Evolutionary conservation across 2,113 vertebrate species (phyloP).

Genomic region (Psilopsiagon aymara): DNA sequence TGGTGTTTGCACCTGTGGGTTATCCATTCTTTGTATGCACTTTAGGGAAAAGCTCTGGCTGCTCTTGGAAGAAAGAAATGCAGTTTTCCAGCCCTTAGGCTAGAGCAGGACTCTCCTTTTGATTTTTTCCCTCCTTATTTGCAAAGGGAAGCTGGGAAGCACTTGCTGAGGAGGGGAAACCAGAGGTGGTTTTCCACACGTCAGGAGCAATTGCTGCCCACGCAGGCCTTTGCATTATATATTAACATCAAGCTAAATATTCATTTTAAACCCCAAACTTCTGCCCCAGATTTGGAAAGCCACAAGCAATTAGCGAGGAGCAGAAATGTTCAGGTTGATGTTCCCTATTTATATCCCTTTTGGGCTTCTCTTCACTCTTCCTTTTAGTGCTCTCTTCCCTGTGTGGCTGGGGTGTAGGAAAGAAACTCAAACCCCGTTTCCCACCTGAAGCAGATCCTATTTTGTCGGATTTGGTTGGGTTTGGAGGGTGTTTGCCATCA

Average conservation of each 20-base stretch:
- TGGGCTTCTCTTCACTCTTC: not conserved
- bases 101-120: not conserved
- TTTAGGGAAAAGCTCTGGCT: not conserved
- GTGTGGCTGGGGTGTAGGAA: not conserved
- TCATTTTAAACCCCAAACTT: not conserved
- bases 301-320: not conserved
- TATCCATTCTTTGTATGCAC: not conserved
- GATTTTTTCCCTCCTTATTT: not conserved
- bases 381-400: not conserved
- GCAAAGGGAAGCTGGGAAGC: not conserved
- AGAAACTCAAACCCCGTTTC: not conserved
- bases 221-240: not conserved
- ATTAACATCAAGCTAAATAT: not conserved
- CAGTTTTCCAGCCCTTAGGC: not conserved
- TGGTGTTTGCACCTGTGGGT: not conserved
- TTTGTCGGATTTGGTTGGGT: not conserved
- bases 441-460: not conserved
- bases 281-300: not conserved
- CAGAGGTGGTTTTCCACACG: not conserved
- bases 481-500: not conserved
- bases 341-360: not conserved
- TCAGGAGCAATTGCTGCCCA: not conserved
- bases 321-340: not conserved
- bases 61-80: not conserved
- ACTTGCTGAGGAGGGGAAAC: not conserved